These are phyloP conservation scores for Myotis pilosus DNA, from an alignment of 2,797 vertebrate genomes.

Conservation along the genomic window DNA sequence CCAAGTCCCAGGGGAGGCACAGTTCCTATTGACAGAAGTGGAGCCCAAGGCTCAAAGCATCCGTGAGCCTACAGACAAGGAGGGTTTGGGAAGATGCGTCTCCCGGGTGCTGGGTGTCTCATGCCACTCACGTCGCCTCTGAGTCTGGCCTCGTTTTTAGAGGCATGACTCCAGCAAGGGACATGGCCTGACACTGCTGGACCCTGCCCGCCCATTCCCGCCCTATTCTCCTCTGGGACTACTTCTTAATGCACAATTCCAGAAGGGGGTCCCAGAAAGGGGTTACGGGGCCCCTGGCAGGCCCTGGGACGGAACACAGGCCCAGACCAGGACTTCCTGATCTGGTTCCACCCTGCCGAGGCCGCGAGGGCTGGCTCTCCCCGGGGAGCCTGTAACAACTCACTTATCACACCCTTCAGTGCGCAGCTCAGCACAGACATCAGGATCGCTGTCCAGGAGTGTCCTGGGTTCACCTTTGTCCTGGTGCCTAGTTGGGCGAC, in stretches of 20 bases:
- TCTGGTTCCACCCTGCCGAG: background rate
- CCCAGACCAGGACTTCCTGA: background rate
- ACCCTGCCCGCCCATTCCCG: background rate
- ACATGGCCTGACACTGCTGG: background rate
- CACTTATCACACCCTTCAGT: slow-evolving; percentile 63
- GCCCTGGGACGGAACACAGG: background rate
- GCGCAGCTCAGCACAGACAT: slow-evolving; percentile 64
- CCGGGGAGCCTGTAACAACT: slow-evolving; percentile 46
- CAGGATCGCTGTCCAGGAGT: slow-evolving; percentile 52
- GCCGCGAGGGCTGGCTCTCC: background rate
- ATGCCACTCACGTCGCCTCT: background rate
- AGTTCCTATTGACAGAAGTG: background rate
- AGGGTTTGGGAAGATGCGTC: background rate
- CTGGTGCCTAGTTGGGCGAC: background rate
- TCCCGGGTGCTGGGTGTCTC: background rate
- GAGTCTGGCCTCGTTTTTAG: background rate
- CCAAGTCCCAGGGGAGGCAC: background rate
- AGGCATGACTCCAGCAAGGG: background rate
- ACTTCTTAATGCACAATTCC: background rate
- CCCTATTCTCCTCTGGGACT: background rate
- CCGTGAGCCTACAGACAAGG: background rate
- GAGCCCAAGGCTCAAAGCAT: background rate
- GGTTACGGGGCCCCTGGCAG: background rate
- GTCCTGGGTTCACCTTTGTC: slow-evolving; percentile 31
- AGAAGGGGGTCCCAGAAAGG: background rate